These are phyloP conservation scores for Archaeoteleia sp. DNA, from an alignment of 2,888 invertebrate genomes.

Conservation along the genomic window DNA sequence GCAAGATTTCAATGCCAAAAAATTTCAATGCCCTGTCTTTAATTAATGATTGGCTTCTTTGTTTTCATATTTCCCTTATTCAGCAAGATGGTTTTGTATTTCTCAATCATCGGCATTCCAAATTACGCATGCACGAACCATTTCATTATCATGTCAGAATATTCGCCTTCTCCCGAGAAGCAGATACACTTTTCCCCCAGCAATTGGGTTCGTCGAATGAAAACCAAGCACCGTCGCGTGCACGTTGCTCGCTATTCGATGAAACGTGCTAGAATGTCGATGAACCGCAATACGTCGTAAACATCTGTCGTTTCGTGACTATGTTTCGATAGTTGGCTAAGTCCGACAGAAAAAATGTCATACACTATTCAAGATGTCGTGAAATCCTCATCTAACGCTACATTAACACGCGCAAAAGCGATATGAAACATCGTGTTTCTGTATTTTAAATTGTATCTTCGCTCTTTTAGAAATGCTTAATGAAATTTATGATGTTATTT, in stretches of 20 bases:
- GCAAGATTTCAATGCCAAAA: too few species aligned
- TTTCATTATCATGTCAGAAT: slow-evolving; percentile 6
- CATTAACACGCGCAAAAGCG: slow-evolving; percentile 17
- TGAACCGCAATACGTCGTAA: slow-evolving; percentile 33
- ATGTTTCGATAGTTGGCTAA: slow-evolving; percentile 34
- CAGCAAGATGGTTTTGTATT: too few species aligned
- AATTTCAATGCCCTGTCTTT: too few species aligned
- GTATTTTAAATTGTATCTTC: too few species aligned
- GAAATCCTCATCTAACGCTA: slow-evolving; percentile 7
- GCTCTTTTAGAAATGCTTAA: too few species aligned
- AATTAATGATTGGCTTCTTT: too few species aligned
- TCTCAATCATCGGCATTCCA: too few species aligned
- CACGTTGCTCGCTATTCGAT: slow-evolving; percentile 23
- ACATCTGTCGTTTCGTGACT: slow-evolving; percentile 43
- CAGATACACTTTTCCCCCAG: slow-evolving; percentile 11
- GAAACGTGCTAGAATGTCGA: slow-evolving; percentile 39
- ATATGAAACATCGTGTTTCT: slow-evolving; percentile 1
- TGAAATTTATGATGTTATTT: too few species aligned
- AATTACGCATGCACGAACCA: neutral
- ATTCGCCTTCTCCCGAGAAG: slow-evolving; percentile 4
- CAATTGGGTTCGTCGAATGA: slow-evolving; percentile 13
- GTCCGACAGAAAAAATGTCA: slow-evolving; percentile 20
- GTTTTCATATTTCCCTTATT: too few species aligned
- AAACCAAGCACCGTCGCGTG: slow-evolving; percentile 35
- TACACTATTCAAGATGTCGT: slow-evolving; percentile 11